Conservation (phyloP, 1,140 invertebrate genomes). For the Drosophila grimshawi region DNA sequence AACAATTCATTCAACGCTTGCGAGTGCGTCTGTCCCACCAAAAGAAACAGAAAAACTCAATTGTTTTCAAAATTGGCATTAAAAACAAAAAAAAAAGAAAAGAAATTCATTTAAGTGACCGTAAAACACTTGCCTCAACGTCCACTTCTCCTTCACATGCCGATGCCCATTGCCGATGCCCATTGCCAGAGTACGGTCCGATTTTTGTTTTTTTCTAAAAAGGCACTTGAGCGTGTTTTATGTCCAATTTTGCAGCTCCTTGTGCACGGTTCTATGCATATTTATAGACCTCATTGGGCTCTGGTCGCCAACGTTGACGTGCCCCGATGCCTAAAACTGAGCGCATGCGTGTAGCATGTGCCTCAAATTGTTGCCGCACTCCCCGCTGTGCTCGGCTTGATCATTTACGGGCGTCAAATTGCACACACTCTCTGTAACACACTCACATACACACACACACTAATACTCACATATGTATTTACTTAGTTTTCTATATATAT, state of each 20-base stretch:
- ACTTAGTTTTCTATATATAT: slow-evolving; percentile 10
- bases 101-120: slow-evolving; percentile 67
- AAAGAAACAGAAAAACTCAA: slow-evolving; percentile 58
- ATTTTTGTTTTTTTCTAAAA: slow-evolving; percentile 40
- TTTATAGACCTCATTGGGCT: slow-evolving; percentile 66
- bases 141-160: slow-evolving; percentile 1
- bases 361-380: slow-evolving; percentile 41
- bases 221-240: slow-evolving; percentile 81
- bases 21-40: slow-evolving; percentile 24
- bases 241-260: slow-evolving; percentile 77
- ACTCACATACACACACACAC: slow-evolving; percentile 24
- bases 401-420: slow-evolving; percentile 69
- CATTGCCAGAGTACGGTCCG: slow-evolving; percentile 26
- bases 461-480: slow-evolving; percentile 8
- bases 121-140: slow-evolving; percentile 74
- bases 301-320: slow-evolving; percentile 60
- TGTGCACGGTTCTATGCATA: slow-evolving; percentile 68
- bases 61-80: slow-evolving; percentile 79
- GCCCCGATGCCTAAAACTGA: slow-evolving; percentile 51
- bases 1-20: slow-evolving; percentile 70
- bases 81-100: slow-evolving; percentile 46
- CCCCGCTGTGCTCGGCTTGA: slow-evolving; percentile 57
- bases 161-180: not conserved
- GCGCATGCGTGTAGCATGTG: slow-evolving; percentile 82
- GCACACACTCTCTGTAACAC: slow-evolving; percentile 49